These are phyloP conservation scores for Hycleus cichorii DNA, from an alignment of 1,140 invertebrate genomes.

Conservation along the genomic window DNA sequence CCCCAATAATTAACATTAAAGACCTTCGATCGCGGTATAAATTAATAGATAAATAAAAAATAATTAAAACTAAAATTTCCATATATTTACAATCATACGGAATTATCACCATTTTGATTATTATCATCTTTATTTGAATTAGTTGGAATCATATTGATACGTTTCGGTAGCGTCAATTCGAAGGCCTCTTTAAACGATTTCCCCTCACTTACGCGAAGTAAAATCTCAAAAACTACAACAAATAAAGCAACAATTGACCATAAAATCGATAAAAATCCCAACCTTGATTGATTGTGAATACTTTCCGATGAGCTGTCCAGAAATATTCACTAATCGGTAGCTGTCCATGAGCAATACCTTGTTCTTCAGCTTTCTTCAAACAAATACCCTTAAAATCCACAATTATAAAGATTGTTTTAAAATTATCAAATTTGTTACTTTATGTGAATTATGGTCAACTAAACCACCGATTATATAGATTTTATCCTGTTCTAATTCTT, in stretches of 20 bases:
- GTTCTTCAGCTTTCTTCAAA: slow-evolving; percentile 68
- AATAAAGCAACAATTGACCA: slow-evolving; percentile 48
- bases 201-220: slow-evolving; percentile 69
- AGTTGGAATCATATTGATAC: slow-evolving; percentile 44
- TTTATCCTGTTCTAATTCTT: slow-evolving; percentile 65
- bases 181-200: slow-evolving; percentile 81
- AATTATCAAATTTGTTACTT: slow-evolving; percentile 50
- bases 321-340: slow-evolving; percentile 87
- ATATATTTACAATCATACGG: too few relatives aligned
- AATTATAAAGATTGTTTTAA: background rate
- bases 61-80: too few relatives aligned
- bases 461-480: slow-evolving; percentile 94
- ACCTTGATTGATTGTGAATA: slow-evolving; percentile 95
- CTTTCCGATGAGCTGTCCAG: slow-evolving; percentile 87
- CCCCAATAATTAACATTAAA: too few relatives aligned
- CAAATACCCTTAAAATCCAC: slow-evolving; percentile 67
- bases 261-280: slow-evolving; percentile 36
- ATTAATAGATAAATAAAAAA: too few relatives aligned
- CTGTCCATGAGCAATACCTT: slow-evolving; percentile 73
- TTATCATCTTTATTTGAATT: slow-evolving; percentile 3
- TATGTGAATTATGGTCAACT: slow-evolving; percentile 94
- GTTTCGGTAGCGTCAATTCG: slow-evolving; percentile 66
- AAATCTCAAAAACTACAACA: slow-evolving; percentile 65
- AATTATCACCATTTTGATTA: too few relatives aligned
- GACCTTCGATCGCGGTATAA: too few relatives aligned